Conservation (phyloP, 2,888 invertebrate genomes). For the Polydrusus cervinus region DNA sequence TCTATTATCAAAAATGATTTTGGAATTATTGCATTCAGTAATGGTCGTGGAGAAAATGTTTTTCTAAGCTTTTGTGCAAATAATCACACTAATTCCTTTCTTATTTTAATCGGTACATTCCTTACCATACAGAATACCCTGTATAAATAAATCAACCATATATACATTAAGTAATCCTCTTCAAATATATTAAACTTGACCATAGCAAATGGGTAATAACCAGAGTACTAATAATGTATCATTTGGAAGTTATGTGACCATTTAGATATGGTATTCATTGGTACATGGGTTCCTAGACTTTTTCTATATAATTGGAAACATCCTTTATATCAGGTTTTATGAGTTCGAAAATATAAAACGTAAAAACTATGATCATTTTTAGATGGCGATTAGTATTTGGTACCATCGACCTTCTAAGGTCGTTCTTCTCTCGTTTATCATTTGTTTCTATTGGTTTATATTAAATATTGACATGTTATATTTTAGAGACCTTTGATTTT, state of each 20-base stretch:
- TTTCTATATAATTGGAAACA: constrained; percentile 45
- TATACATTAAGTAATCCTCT: constrained; percentile 25
- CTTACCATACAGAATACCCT: neutral
- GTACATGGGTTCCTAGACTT: constrained; percentile 50
- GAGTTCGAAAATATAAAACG: constrained; percentile 15
- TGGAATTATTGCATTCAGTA: too few species aligned
- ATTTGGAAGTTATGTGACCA: constrained; percentile 56
- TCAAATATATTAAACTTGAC: constrained; percentile 48
- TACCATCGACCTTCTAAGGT: constrained; percentile 27
- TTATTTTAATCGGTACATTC: too few species aligned
- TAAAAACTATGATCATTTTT: constrained; percentile 24
- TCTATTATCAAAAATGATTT: too few species aligned
- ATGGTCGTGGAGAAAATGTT: too few species aligned
- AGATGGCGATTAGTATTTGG: constrained; percentile 19
- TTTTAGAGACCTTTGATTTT: too few species aligned
- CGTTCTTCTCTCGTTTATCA: constrained; percentile 13
- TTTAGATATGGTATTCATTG: constrained; percentile 42
- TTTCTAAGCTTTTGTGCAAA: too few species aligned
- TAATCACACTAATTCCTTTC: too few species aligned
- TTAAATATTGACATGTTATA: too few species aligned
- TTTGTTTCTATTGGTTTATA: constrained; percentile 10
- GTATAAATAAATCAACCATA: constrained; percentile 23
- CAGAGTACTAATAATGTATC: constrained; percentile 54
- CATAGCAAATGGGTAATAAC: constrained; percentile 56
- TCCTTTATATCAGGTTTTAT: constrained; percentile 49